Evolutionary conservation across 1,140 invertebrate species (phyloP), one percentile per base, ranked within the genome.

Genomic region (Drosophila lini): DNA sequence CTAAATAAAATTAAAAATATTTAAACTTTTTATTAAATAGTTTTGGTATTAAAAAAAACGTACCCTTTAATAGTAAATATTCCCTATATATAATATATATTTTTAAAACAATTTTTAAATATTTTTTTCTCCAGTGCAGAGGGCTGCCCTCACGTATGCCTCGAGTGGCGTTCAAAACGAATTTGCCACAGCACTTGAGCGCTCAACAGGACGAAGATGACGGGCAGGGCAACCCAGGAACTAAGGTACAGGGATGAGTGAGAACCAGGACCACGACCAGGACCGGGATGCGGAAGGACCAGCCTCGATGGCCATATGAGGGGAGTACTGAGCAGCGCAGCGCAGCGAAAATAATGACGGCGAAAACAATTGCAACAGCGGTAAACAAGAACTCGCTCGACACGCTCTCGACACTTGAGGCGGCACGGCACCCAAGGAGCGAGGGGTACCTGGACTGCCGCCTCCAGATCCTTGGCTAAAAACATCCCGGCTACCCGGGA

Each of bases 171-270:
- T 78, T 89, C 84, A 89, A 88, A 88, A 88, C 84, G 84, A 89
- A 88, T 88, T 88, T 88, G 84, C 84, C 84, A 88, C 84, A 88
- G 84, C 84, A 89, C 84, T 88, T 88, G 84, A 83, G 84, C 84
- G 84, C 84, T 88, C 81, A 88, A 88, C 85, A 88, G 68, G 67
- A 78, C 53, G 53, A 53, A 45, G 61, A 63, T 60, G 55, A 59
- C 50, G 61, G 62, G 56, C 63, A 64, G 79, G 58, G 59, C 70
- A 63, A 32, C 47, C 40, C 59, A 40, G 59, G 15, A 71, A 45
- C 11, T 36, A 16, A 65, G 47, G 73, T 1, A 22, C 22, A 22
- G 22, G 55, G 44, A 48, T 62, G 60, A 28, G 59, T 45, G 47
- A 74, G 58, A 60, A 55, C 45, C 5, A 44, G 36, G 40, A 55